A percentile compares a stretch with the other conserved stretches of the same genome.
phyloP scores from a whole-genome alignment of 1,140 invertebrate genomes.

The Bombus confusus region DNA sequence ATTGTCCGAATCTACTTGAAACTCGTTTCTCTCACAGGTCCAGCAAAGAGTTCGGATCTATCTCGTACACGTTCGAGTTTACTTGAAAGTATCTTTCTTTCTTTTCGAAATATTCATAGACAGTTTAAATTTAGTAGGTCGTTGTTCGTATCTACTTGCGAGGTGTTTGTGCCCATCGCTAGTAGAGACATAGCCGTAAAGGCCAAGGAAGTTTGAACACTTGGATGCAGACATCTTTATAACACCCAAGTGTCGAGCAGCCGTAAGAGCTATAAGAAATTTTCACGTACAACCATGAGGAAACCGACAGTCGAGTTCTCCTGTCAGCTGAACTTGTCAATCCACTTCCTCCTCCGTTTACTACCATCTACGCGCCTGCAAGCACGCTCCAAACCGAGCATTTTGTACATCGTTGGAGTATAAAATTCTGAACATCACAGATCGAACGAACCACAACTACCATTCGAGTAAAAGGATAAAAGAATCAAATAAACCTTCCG shows the following conservation, averaged over 20 bases:
- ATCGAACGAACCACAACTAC: background rate
- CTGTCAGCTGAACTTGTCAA: background rate
- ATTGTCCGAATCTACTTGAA: background rate
- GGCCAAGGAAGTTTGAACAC: background rate
- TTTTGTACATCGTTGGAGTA: background rate
- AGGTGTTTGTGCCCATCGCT: background rate
- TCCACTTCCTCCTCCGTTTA: background rate
- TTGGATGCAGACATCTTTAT: background rate
- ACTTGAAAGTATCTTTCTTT: background rate
- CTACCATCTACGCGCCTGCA: background rate
- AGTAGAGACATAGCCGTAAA: background rate
- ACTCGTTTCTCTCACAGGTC: background rate
- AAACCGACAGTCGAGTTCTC: background rate
- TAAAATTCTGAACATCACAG: background rate
- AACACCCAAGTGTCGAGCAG: background rate
- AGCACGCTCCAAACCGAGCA: background rate
- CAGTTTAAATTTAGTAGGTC: background rate
- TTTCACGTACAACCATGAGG: background rate
- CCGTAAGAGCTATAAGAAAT: constrained; percentile 2
- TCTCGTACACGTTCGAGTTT: background rate
- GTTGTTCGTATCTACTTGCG: background rate
- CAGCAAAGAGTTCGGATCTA: too few relatives aligned
- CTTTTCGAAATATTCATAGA: background rate
- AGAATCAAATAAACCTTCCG: background rate
- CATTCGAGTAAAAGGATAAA: background rate